Percentiles rank a stretch among this genome's conserved stretches.
phyloP scores from a whole-genome alignment of 2,888 invertebrate species.

The Sarcophaga carnaria region DNA sequence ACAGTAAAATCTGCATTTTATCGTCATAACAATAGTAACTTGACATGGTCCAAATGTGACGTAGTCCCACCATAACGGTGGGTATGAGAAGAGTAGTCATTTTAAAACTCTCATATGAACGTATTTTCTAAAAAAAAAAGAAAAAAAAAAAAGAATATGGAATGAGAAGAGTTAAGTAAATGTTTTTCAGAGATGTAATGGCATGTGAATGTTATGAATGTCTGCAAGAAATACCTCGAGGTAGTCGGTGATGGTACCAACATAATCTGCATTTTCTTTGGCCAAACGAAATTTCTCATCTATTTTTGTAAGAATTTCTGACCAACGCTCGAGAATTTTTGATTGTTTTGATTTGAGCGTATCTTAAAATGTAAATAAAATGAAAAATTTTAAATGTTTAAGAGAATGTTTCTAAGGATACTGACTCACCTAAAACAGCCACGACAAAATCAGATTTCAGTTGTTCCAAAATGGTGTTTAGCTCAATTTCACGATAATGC shows the following conservation, averaged over 20 bases:
- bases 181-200: neutral
- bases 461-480: constrained; percentile 91
- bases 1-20: constrained; percentile 91
- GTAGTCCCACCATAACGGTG: constrained; percentile 90
- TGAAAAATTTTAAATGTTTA: neutral
- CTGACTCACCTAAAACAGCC: constrained; percentile 73
- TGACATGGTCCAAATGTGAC: constrained; percentile 96
- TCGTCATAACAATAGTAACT: constrained; percentile 92
- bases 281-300: constrained; percentile 77
- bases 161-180: too few species aligned
- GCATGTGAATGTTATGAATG: constrained; percentile 27
- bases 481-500: constrained; percentile 90
- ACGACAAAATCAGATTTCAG: constrained; percentile 86
- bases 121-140: constrained; percentile 84
- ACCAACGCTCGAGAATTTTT: constrained; percentile 74
- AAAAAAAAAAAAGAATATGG: neutral
- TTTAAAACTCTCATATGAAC: constrained; percentile 87
- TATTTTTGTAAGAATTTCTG: constrained; percentile 71
- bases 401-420: neutral
- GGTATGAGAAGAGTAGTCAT: constrained; percentile 89
- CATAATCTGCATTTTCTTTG: constrained; percentile 81
- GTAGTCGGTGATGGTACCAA: constrained; percentile 80
- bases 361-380: constrained; percentile 77
- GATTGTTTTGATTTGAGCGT: constrained; percentile 73
- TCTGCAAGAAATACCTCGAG: constrained; percentile 80